phyloP scores from a whole-genome alignment of 2,888 invertebrate species.

The Phorcus lineatus region DNA sequence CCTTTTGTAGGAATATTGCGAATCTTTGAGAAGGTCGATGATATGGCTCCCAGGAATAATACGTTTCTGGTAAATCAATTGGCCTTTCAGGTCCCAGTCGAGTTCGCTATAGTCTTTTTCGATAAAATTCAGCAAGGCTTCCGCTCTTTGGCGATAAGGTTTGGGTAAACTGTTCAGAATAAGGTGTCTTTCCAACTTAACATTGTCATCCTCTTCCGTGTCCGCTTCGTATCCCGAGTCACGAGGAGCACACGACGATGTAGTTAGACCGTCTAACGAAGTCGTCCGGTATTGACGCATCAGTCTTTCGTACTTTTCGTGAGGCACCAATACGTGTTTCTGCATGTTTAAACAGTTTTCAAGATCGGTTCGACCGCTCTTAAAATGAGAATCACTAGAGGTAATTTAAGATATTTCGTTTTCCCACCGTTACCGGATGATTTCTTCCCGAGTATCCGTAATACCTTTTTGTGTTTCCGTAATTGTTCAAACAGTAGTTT shows the following conservation, averaged over 20 bases:
- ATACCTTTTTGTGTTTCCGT: background rate
- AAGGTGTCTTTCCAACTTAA: background rate
- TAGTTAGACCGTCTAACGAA: background rate
- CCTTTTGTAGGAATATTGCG: background rate
- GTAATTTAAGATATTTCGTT: background rate
- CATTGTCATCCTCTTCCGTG: background rate
- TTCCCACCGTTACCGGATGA: background rate
- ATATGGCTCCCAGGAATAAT: background rate
- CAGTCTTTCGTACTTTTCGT: slow-evolving; percentile 12
- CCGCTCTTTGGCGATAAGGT: background rate
- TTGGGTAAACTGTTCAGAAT: background rate
- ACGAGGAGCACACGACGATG: too few species aligned
- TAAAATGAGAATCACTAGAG: background rate
- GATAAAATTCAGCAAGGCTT: background rate
- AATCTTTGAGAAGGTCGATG: background rate
- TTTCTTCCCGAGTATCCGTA: background rate
- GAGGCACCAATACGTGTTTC: background rate
- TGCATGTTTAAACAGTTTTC: background rate
- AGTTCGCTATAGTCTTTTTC: background rate
- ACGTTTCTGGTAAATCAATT: background rate
- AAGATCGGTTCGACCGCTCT: background rate
- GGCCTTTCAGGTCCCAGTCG: background rate
- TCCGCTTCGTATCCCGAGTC: background rate
- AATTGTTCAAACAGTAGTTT: background rate
- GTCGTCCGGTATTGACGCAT: background rate